Evolutionary conservation across 2,888 invertebrate genomes (phyloP).

Genomic region (Sarcophaga carnaria): DNA sequence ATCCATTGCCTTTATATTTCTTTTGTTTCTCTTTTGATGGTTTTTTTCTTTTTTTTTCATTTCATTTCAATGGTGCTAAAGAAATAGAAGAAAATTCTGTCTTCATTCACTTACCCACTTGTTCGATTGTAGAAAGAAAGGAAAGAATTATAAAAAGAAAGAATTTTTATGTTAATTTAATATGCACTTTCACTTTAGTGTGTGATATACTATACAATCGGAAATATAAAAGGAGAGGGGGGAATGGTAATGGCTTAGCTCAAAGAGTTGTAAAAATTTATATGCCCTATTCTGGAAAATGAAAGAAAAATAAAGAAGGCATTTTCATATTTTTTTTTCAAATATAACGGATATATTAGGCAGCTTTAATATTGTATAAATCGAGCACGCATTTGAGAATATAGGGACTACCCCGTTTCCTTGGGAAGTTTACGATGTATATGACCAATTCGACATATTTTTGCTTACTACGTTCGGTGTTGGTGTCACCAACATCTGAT

Average conservation of each 20-base stretch:
- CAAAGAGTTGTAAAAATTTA: conserved; percentile 22
- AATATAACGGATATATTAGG: too few relatives aligned
- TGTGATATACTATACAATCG: conserved; percentile 38
- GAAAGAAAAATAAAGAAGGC: not conserved
- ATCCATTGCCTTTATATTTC: not conserved
- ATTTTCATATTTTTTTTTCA: not conserved
- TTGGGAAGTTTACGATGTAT: too few relatives aligned
- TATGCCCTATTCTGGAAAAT: not conserved
- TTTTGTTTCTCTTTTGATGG: not conserved
- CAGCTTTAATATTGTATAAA: too few relatives aligned
- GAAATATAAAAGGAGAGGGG: conserved; percentile 10
- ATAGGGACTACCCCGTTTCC: too few relatives aligned
- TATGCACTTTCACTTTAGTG: conserved; percentile 65
- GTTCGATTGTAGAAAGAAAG: conserved; percentile 25
- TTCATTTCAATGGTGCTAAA: conserved; percentile 15
- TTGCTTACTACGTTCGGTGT: too few relatives aligned
- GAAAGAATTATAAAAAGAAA: conserved; percentile 8
- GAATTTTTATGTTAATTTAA: conserved; percentile 70
- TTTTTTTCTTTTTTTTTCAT: conserved; percentile 3
- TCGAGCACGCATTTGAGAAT: too few relatives aligned
- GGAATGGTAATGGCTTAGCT: conserved; percentile 19
- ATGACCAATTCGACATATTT: too few relatives aligned
- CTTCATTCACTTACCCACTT: not conserved
- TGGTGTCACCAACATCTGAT: too few relatives aligned
- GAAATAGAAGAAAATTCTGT: conserved; percentile 6